Evolutionary conservation across 1,140 invertebrate genomes (phyloP).

Genomic region (Bombus difficillimus): DNA sequence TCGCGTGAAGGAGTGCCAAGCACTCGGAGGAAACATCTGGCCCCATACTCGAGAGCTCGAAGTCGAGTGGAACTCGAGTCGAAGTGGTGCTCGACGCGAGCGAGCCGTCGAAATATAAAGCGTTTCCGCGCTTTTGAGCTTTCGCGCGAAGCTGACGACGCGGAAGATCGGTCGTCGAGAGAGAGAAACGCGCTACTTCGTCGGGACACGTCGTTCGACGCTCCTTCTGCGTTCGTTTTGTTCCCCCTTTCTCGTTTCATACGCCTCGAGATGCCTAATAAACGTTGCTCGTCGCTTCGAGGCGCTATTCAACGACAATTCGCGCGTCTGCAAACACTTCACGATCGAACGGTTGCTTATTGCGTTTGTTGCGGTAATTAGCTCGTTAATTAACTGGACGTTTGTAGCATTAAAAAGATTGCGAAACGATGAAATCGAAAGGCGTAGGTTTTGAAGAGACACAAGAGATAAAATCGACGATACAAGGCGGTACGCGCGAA

Average conservation of each 20-base stretch:
- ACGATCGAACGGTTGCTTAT: not conserved
- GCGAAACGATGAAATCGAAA: not conserved
- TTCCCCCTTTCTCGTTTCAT: not conserved
- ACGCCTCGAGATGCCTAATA: constrained; percentile 34
- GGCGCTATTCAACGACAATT: constrained; percentile 11
- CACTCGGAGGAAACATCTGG: constrained; percentile 75
- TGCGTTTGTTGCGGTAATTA: not conserved
- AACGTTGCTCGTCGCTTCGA: not conserved
- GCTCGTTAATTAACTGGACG: not conserved
- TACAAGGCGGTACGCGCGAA: not conserved
- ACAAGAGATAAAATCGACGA: not conserved
- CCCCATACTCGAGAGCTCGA: constrained; percentile 42
- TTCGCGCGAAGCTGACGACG: constrained; percentile 54
- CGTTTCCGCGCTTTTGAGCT: constrained; percentile 78
- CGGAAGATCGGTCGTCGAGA: constrained; percentile 16
- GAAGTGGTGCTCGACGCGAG: constrained; percentile 69
- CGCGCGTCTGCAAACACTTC: constrained; percentile 11
- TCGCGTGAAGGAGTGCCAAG: constrained; percentile 69
- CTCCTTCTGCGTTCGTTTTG: not conserved
- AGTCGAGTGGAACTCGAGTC: constrained; percentile 75
- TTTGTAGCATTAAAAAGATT: no score
- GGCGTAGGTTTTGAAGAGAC: no score
- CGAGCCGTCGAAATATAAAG: constrained; percentile 71
- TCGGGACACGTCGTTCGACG: constrained; percentile 14
- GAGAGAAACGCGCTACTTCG: not conserved